Percentiles rank a stretch among this genome's conserved stretches.
These are phyloP conservation scores for Crambe crambe DNA, from an alignment of 37 sponge, comb jelly and placozoan species.

Conservation along the genomic window DNA sequence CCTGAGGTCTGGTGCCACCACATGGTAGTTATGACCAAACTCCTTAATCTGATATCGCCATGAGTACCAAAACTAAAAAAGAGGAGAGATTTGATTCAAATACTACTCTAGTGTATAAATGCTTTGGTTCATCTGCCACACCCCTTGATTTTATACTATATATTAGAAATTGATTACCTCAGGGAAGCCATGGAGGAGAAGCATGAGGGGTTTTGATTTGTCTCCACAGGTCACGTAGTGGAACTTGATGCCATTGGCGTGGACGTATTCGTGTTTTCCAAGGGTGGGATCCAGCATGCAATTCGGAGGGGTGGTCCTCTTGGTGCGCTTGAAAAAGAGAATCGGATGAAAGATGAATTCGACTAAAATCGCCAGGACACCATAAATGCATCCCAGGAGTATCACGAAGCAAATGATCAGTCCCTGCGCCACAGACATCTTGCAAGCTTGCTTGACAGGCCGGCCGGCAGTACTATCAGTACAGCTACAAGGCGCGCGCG, in stretches of 20 bases:
- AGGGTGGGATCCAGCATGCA: conserved; percentile 47
- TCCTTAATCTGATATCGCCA: conserved; percentile 73
- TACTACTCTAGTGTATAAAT: not conserved
- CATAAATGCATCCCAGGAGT: not conserved
- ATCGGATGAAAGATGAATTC: not conserved
- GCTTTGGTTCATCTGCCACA: no score
- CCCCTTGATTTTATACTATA: no score
- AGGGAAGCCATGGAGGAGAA: conserved; percentile 69
- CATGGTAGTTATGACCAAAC: conserved; percentile 60
- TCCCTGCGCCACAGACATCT: not conserved
- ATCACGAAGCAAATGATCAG: not conserved
- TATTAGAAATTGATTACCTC: no score
- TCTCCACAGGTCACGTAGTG: conserved; percentile 66
- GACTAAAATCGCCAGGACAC: not conserved
- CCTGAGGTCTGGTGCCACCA: conserved; percentile 73
- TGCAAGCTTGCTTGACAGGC: no score
- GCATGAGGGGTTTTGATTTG: conserved; percentile 56
- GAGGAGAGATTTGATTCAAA: not conserved
- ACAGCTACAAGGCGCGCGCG: no score
- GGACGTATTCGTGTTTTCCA: conserved; percentile 53
- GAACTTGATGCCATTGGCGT: conserved; percentile 65
- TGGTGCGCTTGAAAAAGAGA: not conserved
- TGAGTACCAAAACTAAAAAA: conserved; percentile 68
- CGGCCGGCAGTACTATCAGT: no score
- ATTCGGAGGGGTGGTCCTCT: conserved; percentile 22